phyloP scores from a whole-genome alignment of 1,140 invertebrate species.

The Procambarus clarkii region DNA sequence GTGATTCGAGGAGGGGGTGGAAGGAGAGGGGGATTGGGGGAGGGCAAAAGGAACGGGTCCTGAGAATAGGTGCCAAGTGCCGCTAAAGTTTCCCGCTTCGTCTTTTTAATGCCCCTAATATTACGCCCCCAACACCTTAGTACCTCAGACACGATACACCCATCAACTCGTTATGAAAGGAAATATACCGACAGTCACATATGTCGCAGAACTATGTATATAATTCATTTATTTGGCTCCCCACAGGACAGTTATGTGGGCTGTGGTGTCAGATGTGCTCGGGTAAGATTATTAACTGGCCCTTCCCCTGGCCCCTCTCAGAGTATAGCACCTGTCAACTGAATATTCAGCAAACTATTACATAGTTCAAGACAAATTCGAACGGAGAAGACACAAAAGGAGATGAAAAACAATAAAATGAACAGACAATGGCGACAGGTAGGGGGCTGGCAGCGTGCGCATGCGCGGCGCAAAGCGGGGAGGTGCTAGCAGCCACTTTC shows the following conservation, averaged over 20 bases:
- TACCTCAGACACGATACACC: background rate
- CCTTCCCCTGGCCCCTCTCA: background rate
- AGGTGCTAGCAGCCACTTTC: conserved; percentile 47
- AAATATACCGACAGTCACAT: background rate
- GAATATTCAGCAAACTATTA: background rate
- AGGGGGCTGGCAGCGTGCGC: background rate
- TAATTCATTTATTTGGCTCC: conserved; percentile 55
- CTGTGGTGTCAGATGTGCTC: conserved; percentile 18
- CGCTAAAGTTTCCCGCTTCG: background rate
- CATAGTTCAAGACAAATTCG: background rate
- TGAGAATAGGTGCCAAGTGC: conserved; percentile 26
- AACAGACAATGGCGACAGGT: conserved; percentile 18
- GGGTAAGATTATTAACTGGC: background rate
- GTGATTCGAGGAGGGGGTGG: background rate
- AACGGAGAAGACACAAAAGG: background rate
- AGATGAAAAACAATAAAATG: background rate
- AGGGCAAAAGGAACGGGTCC: conserved; percentile 48
- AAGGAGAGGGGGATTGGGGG: background rate
- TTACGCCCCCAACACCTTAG: background rate
- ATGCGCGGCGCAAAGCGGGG: conserved; percentile 40
- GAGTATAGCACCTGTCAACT: background rate
- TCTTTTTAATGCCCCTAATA: background rate
- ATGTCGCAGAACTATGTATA: background rate
- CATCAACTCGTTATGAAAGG: background rate
- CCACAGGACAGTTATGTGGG: conserved; percentile 63